Conservation (phyloP, 2,113 vertebrate genomes). For the Gallinago jamesoni region DNA sequence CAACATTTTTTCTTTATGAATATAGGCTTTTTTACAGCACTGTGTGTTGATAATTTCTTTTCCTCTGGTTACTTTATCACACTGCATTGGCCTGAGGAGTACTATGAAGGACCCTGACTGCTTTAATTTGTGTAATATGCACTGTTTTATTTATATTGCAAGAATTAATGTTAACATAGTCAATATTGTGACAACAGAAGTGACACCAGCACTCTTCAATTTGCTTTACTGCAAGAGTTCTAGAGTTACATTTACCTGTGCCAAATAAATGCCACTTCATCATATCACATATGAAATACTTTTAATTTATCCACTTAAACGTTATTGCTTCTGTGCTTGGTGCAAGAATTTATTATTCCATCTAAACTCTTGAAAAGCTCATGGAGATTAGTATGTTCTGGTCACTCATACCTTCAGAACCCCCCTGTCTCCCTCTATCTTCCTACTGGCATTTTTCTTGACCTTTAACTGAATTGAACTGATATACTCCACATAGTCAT, state of each 20-base stretch:
- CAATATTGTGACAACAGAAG: background rate
- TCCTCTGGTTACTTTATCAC: background rate
- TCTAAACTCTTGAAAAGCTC: background rate
- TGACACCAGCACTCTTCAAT: background rate
- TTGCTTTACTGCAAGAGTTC: background rate
- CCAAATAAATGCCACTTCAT: background rate
- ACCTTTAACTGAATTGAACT: background rate
- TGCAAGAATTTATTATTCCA: background rate
- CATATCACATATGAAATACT: background rate
- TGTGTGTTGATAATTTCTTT: background rate
- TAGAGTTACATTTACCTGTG: background rate
- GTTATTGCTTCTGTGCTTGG: background rate
- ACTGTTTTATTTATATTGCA: background rate
- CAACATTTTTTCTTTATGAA: background rate
- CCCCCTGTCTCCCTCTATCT: fast-evolving
- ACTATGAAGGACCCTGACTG: background rate
- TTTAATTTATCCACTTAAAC: background rate
- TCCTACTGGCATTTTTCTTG: background rate
- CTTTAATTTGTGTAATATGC: background rate
- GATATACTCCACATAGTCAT: background rate
- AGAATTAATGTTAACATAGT: background rate
- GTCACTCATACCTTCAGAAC: background rate
- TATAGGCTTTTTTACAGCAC: background rate
- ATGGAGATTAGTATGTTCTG: background rate
- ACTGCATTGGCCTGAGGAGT: background rate